Percentiles rank a stretch among this genome's conserved stretches.
phyloP scores from a whole-genome alignment of 2,888 invertebrate genomes.

The Taenaris catops region DNA sequence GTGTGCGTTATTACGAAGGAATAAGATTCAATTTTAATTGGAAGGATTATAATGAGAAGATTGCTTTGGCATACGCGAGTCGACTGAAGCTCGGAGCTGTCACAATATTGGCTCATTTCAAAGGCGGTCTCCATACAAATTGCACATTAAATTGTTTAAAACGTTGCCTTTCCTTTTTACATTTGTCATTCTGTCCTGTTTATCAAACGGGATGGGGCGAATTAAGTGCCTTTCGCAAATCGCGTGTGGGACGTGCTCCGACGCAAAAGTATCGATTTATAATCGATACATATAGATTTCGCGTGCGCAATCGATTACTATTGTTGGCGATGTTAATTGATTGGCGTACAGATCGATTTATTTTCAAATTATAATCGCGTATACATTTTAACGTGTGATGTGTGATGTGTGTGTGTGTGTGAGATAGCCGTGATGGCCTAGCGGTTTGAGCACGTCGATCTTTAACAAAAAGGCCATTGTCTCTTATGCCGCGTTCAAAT shows the following conservation, averaged over 20 bases:
- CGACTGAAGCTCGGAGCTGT: slow-evolving; percentile 44
- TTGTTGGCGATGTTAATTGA: slow-evolving; percentile 23
- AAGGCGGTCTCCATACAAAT: slow-evolving; percentile 61
- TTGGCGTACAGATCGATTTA: slow-evolving; percentile 16
- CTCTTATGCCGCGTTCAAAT: too few species aligned
- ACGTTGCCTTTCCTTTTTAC: slow-evolving; percentile 64
- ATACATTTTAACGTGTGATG: slow-evolving; percentile 1
- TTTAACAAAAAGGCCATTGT: too few species aligned
- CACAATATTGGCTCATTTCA: slow-evolving; percentile 57
- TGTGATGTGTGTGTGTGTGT: too few species aligned
- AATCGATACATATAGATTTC: slow-evolving; percentile 37
- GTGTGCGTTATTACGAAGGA: not conserved
- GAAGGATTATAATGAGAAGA: slow-evolving; percentile 15
- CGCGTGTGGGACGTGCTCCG: slow-evolving; percentile 46
- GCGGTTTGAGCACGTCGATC: too few species aligned
- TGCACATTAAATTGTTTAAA: slow-evolving; percentile 52
- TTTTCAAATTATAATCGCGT: slow-evolving; percentile 12
- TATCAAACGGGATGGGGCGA: slow-evolving; percentile 61
- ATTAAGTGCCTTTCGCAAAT: slow-evolving; percentile 60
- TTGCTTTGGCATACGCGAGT: slow-evolving; percentile 44
- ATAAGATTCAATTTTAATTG: slow-evolving; percentile 5
- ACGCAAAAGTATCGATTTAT: slow-evolving; percentile 27
- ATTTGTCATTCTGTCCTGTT: slow-evolving; percentile 63
- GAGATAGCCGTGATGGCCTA: too few species aligned
- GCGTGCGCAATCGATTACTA: slow-evolving; percentile 29